phyloP scores from a whole-genome alignment of 2,113 vertebrate species.

The Ammospiza caudacuta region DNA sequence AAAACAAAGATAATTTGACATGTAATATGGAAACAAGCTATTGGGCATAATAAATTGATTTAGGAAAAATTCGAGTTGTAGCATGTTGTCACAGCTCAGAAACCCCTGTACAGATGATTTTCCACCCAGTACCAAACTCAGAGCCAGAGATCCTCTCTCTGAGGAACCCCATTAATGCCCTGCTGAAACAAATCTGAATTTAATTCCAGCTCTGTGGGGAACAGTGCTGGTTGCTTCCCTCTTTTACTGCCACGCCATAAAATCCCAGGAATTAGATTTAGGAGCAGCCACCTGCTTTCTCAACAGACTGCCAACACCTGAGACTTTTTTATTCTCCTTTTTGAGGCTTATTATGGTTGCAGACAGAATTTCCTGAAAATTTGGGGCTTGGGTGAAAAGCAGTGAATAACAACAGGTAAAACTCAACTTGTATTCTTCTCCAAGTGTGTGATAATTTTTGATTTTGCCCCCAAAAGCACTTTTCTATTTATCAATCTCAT shows the following conservation, averaged over 20 bases:
- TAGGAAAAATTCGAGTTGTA: not conserved
- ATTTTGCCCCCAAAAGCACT: accelerated
- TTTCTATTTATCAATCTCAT: not conserved
- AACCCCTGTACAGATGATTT: not conserved
- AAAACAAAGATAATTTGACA: not conserved
- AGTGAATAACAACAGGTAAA: not conserved
- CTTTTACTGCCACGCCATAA: slow-evolving; percentile 32
- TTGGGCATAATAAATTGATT: not conserved
- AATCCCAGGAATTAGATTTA: slow-evolving; percentile 34
- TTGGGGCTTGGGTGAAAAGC: not conserved
- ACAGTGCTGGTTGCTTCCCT: slow-evolving; percentile 9
- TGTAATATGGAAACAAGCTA: not conserved
- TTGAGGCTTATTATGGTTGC: not conserved
- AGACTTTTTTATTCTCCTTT: slow-evolving; percentile 10
- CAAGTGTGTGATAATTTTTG: accelerated
- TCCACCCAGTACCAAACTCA: not conserved
- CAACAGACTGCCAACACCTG: slow-evolving; percentile 12
- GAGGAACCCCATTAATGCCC: slow-evolving; percentile 58
- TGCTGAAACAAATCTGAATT: slow-evolving; percentile 72
- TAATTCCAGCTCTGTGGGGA: slow-evolving; percentile 67
- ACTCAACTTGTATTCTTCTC: not conserved
- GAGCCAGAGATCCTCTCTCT: not conserved
- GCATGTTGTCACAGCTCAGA: not conserved
- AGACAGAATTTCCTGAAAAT: not conserved
- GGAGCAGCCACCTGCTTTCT: slow-evolving; percentile 54